Evolutionary conservation across 2,888 invertebrate genomes (phyloP).

Genomic region (Gymnoscelis rufifasciata): DNA sequence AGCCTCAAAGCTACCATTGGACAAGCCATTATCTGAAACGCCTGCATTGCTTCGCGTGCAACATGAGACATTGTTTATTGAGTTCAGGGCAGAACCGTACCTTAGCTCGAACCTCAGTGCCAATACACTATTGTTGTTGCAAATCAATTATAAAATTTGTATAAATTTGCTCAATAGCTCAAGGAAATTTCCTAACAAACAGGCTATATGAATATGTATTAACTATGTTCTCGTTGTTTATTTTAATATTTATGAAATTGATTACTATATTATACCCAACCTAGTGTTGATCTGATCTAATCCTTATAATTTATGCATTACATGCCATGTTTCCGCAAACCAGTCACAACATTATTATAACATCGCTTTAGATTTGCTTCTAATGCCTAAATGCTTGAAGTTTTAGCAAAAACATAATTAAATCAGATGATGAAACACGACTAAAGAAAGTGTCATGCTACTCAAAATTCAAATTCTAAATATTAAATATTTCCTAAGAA

Average conservation of each 20-base stretch:
- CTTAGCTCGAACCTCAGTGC: slow-evolving; percentile 15
- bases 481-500: too few relatives aligned
- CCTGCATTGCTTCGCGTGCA: slow-evolving; percentile 42
- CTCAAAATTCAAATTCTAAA: too few relatives aligned
- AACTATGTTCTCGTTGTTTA: slow-evolving; percentile 9
- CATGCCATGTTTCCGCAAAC: not conserved
- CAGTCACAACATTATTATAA: not conserved
- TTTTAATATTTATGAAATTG: slow-evolving; percentile 17
- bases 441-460: too few relatives aligned
- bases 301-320: slow-evolving; percentile 1
- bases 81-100: slow-evolving; percentile 44
- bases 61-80: slow-evolving; percentile 59
- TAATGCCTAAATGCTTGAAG: too few relatives aligned
- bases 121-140: slow-evolving; percentile 13
- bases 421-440: too few relatives aligned
- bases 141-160: slow-evolving; percentile 16
- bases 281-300: slow-evolving; percentile 1
- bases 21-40: slow-evolving; percentile 6
- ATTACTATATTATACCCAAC: slow-evolving; percentile 5
- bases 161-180: slow-evolving; percentile 27
- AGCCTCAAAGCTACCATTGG: slow-evolving; percentile 6
- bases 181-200: slow-evolving; percentile 36
- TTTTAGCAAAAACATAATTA: too few relatives aligned
- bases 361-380: too few relatives aligned
- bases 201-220: slow-evolving; percentile 20